These are phyloP conservation scores for Sapayoa aenigma DNA, from an alignment of 2,113 vertebrate genomes.

Conservation along the genomic window DNA sequence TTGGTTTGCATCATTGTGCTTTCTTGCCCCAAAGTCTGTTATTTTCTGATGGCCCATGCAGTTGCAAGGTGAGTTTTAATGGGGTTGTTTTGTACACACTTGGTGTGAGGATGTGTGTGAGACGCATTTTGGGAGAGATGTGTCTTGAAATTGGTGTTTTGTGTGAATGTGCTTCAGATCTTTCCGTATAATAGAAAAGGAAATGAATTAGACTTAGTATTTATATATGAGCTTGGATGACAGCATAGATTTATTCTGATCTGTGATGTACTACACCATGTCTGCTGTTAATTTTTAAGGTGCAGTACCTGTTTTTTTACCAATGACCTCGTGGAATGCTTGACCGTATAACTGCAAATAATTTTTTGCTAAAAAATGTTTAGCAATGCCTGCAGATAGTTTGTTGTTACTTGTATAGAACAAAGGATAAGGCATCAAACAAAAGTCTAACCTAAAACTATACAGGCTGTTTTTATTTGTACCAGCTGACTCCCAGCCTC, in stretches of 20 bases:
- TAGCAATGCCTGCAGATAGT: neutral
- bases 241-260: slow-evolving; percentile 12
- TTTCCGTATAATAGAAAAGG: neutral
- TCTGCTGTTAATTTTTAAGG: neutral
- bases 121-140: neutral
- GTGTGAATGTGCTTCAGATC: neutral
- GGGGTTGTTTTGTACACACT: neutral
- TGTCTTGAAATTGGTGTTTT: neutral
- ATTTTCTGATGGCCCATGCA: neutral
- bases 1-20: neutral
- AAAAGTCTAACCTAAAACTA: neutral
- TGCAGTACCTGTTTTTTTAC: neutral
- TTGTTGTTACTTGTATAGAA: neutral
- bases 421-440: neutral
- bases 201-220: neutral
- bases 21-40: neutral
- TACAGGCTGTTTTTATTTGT: neutral
- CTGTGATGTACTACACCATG: neutral
- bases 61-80: neutral
- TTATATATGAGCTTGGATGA: neutral
- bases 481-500: neutral
- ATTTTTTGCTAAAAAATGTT: neutral
- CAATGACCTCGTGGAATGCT: neutral
- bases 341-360: neutral
- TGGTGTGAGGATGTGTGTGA: neutral